These are phyloP conservation scores for Gadus chalcogrammus DNA, from an alignment of 2,113 vertebrate genomes.

Conservation along the genomic window DNA sequence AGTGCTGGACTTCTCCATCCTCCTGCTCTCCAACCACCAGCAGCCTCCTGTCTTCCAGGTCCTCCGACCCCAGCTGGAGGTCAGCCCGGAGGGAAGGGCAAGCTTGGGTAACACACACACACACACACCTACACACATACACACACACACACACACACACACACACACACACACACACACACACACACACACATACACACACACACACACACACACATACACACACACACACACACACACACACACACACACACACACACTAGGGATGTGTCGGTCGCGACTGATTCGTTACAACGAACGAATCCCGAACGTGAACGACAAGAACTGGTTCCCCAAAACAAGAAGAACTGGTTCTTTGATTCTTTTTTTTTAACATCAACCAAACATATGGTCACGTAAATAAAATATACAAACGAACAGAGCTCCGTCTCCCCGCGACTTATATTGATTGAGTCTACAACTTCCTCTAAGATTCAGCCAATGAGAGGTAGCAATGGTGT, in stretches of 20 bases:
- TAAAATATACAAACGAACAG: too few species aligned
- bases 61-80: constrained; percentile 81
- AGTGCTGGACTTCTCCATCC: constrained; percentile 85
- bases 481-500: too few species aligned
- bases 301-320: too few species aligned
- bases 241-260: not conserved
- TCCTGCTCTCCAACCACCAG: constrained; percentile 78
- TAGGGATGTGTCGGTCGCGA: too few species aligned
- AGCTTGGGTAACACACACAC: constrained; percentile 72
- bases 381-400: too few species aligned
- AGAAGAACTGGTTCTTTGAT: too few species aligned
- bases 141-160: constrained; percentile 7
- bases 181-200: constrained; percentile 1
- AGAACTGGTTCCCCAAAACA: too few species aligned
- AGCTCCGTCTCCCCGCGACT: too few species aligned
- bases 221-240: not conserved
- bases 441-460: too few species aligned
- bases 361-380: too few species aligned
- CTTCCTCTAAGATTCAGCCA: too few species aligned
- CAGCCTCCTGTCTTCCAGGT: constrained; percentile 84
- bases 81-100: constrained; percentile 81
- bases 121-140: not conserved
- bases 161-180: constrained; percentile 2
- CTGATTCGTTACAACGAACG: too few species aligned
- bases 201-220: constrained; percentile 3